A percentile compares a stretch with the other conserved stretches of the same genome.
These are phyloP conservation scores for Lathronympha strigana DNA, from an alignment of 2,888 invertebrate species.

Conservation along the genomic window DNA sequence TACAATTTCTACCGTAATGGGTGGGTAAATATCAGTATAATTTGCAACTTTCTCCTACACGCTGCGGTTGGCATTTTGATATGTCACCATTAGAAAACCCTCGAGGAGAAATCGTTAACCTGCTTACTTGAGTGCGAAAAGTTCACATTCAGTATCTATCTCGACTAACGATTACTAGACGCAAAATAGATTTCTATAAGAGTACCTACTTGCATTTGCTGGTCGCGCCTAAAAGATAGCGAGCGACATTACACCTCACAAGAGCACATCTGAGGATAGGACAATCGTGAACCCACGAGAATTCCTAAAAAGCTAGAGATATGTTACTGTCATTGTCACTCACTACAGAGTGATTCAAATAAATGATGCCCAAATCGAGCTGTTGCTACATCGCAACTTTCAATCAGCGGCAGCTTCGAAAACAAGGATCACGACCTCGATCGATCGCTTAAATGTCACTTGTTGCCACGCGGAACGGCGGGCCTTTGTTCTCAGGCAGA, in stretches of 20 bases:
- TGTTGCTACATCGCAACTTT: conserved; percentile 40
- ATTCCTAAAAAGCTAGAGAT: not conserved
- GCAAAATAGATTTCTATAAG: not conserved
- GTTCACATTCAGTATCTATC: conserved; percentile 13
- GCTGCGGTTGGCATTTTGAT: conserved; percentile 31
- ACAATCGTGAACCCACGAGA: not conserved
- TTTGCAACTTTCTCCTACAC: conserved; percentile 23
- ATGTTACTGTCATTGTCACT: not conserved
- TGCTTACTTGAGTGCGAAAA: conserved; percentile 13
- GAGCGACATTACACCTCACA: no score
- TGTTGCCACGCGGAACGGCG: conserved; percentile 75
- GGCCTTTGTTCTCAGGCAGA: conserved; percentile 70
- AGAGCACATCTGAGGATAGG: not conserved
- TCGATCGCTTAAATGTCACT: conserved; percentile 79
- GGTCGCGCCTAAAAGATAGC: no score
- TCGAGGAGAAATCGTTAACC: conserved; percentile 22
- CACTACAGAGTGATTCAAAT: conserved; percentile 23
- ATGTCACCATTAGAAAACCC: conserved; percentile 30
- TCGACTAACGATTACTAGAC: conserved; percentile 18
- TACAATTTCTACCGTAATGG: conserved; percentile 10
- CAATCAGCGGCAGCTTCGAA: conserved; percentile 54
- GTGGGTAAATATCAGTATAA: conserved; percentile 11
- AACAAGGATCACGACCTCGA: conserved; percentile 70
- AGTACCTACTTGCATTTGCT: no score
- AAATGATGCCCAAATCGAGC: conserved; percentile 31